These are phyloP conservation scores for Brachionus manjavacas DNA, from an alignment of 1,140 invertebrate species.

Conservation along the genomic window DNA sequence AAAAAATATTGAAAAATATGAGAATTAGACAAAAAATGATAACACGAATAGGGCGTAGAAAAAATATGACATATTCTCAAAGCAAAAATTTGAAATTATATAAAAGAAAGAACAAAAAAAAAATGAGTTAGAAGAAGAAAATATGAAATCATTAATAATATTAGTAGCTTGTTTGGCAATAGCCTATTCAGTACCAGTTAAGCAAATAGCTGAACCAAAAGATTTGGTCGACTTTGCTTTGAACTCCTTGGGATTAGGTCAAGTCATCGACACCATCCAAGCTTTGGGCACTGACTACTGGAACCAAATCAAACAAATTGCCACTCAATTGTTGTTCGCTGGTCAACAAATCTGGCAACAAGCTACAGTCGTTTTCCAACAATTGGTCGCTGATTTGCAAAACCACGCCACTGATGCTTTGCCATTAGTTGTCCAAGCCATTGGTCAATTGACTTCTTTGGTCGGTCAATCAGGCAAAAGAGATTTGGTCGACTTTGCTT, in stretches of 20 bases:
- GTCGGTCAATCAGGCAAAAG: not conserved
- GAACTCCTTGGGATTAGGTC: conserved; percentile 11
- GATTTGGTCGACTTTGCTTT: not conserved
- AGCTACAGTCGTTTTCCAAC: not conserved
- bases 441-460: not conserved
- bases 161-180: conserved; percentile 11
- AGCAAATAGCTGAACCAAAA: not conserved
- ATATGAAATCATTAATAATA: not conserved
- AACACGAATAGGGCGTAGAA: not conserved
- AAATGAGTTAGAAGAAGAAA: not conserved
- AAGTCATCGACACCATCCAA: not conserved
- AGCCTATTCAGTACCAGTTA: not conserved
- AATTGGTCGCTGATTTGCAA: not conserved
- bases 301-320: not conserved
- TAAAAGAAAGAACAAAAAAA: not conserved
- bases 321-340: conserved; percentile 17
- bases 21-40: too few relatives aligned
- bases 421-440: not conserved
- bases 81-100: not conserved
- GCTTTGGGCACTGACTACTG: not conserved
- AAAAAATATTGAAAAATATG: not conserved
- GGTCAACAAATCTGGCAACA: conserved; percentile 20
- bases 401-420: conserved; percentile 24
- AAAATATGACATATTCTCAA: not conserved
- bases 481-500: not conserved